A percentile compares a stretch with the other conserved stretches of the same genome.
Evolutionary conservation across 1,140 invertebrate species (phyloP).

Genomic region (Apis dorsata): DNA sequence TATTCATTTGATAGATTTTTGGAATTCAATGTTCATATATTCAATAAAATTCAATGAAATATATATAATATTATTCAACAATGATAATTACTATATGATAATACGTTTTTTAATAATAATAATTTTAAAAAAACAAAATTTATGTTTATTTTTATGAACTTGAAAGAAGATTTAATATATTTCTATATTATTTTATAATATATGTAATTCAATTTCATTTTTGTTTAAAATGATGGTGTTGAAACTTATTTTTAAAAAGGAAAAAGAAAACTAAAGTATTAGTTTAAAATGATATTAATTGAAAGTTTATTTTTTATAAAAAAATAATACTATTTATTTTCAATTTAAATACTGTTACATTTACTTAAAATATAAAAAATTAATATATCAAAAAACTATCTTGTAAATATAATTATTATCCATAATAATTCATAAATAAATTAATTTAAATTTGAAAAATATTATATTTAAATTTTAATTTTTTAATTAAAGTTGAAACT

Average conservation of each 20-base stretch:
- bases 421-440: background rate
- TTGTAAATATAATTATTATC: background rate
- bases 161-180: no score
- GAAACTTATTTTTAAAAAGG: background rate
- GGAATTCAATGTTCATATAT: background rate
- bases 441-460: no score
- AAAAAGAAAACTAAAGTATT: no score
- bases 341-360: background rate
- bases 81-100: background rate
- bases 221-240: background rate
- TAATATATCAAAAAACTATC: background rate
- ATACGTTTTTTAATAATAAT: background rate
- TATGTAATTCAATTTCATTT: no score
- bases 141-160: no score
- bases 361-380: background rate
- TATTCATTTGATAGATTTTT: background rate
- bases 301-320: background rate
- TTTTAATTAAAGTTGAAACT: no score
- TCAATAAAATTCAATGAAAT: background rate
- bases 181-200: no score
- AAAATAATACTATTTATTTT: background rate
- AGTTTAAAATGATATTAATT: background rate
- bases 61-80: background rate
- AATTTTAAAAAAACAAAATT: background rate
- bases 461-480: no score